Conservation (phyloP, 2,113 vertebrate genomes). For the Tor tambroides region DNA sequence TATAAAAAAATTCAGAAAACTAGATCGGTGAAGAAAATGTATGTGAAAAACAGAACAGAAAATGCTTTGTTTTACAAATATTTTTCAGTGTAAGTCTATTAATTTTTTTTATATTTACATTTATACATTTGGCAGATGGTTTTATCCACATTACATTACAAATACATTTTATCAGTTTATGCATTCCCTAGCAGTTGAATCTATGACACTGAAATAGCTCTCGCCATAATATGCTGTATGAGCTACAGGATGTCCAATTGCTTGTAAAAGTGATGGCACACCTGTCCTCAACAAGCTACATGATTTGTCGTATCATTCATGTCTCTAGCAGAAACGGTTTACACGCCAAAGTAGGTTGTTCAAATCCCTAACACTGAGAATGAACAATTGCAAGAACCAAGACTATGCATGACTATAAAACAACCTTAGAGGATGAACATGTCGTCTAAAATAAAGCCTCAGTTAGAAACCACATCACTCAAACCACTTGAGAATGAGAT, state of each 20-base stretch:
- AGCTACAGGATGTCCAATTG: background rate
- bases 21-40: background rate
- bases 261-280: background rate
- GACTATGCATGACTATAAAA: slow-evolving; percentile 30
- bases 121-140: background rate
- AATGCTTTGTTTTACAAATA: background rate
- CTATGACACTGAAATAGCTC: background rate
- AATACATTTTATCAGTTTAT: background rate
- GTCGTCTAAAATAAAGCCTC: slow-evolving; percentile 31
- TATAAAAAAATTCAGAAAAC: background rate
- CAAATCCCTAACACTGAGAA: background rate
- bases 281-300: background rate
- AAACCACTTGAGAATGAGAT: background rate
- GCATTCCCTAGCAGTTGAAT: background rate
- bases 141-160: background rate
- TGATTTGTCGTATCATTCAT: background rate
- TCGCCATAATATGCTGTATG: background rate
- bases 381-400: background rate
- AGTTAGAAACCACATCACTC: slow-evolving; percentile 38
- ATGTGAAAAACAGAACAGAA: background rate
- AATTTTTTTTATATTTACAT: background rate
- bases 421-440: background rate
- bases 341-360: background rate
- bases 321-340: background rate
- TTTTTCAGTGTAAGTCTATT: background rate